Conservation (phyloP, 2,888 invertebrate species). For the Alloscopus bannaensis region DNA sequence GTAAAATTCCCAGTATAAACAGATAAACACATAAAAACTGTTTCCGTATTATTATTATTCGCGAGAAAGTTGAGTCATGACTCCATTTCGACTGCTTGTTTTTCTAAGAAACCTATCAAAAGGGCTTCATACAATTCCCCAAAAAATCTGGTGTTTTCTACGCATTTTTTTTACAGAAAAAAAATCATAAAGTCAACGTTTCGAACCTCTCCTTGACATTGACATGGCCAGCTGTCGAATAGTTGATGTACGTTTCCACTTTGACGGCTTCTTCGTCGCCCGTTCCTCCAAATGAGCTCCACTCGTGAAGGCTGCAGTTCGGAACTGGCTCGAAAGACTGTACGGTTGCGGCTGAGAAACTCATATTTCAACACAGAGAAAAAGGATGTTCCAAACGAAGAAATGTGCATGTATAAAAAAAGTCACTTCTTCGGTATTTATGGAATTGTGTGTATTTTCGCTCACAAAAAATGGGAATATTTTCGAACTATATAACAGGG, state of each 20-base stretch:
- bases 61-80: no score
- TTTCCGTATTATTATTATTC: no score
- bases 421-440: not conserved
- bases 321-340: conserved; percentile 24
- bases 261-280: conserved; percentile 44
- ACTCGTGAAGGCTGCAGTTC: conserved; percentile 7
- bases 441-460: no score
- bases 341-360: conserved; percentile 38
- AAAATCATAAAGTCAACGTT: conserved; percentile 9
- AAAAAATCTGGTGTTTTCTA: conserved; percentile 1
- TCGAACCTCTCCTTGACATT: conserved; percentile 47
- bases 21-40: conserved; percentile 1
- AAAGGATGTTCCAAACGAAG: not conserved
- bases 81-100: no score
- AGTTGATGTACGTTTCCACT: conserved; percentile 42
- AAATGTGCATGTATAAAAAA: not conserved
- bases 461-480: no score
- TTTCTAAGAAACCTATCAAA: not conserved
- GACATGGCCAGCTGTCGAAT: conserved; percentile 53
- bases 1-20: conserved; percentile 15
- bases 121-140: not conserved
- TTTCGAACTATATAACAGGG: no score
- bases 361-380: conserved; percentile 40
- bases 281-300: conserved; percentile 18
- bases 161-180: no score